A percentile compares a stretch with the other conserved stretches of the same genome.
Evolutionary conservation across 2,113 vertebrate genomes (phyloP).

Genomic region (Pseudopodoces humilis): DNA sequence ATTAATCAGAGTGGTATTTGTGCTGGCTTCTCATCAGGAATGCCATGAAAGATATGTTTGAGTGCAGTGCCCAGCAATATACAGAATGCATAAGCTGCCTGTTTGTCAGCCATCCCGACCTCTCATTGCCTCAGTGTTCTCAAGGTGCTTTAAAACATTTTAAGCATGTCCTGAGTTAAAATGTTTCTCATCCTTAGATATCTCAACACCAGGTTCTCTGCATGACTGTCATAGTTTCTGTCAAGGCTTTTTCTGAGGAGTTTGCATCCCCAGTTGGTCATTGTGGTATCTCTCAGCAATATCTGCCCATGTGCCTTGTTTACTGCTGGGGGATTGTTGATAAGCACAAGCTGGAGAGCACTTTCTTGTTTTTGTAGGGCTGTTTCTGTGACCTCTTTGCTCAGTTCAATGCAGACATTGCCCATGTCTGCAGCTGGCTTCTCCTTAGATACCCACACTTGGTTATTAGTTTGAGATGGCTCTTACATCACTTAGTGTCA

Average conservation of each 20-base stretch:
- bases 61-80: conserved; percentile 19
- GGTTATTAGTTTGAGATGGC: not conserved
- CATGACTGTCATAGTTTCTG: not conserved
- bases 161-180: not conserved
- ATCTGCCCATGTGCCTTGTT: not conserved
- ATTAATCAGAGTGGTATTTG: conserved; percentile 57
- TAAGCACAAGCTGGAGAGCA: not conserved
- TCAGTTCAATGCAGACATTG: not conserved
- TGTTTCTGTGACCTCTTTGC: not conserved
- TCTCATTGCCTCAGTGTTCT: not conserved
- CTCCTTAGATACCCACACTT: not conserved
- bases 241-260: not conserved
- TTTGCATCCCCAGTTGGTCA: not conserved
- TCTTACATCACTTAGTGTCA: not conserved
- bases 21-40: conserved; percentile 55
- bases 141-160: conserved; percentile 2
- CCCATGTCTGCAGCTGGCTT: not conserved
- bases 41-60: conserved; percentile 47
- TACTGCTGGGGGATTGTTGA: not conserved
- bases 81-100: conserved; percentile 42
- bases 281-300: not conserved
- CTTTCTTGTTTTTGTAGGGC: not conserved
- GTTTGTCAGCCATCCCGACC: not conserved
- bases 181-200: not conserved
- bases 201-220: not conserved